Conservation (phyloP, 2,888 invertebrate species). For the Nasonovia ribisnigri region DNA sequence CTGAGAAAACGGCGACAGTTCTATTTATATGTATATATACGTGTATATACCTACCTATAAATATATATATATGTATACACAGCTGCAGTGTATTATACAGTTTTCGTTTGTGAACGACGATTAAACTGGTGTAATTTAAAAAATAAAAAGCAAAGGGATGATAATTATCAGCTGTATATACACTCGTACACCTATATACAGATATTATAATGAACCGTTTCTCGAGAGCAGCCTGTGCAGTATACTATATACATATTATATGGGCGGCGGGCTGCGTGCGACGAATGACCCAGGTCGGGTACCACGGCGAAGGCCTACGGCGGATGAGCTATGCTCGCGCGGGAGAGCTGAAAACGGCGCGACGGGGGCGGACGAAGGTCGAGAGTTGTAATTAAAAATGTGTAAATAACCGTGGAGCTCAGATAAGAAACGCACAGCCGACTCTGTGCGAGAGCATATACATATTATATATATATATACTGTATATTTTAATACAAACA, state of each 20-base stretch:
- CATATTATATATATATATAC: neutral
- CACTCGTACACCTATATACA: neutral
- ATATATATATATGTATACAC: neutral
- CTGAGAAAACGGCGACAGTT: neutral
- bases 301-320: neutral
- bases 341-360: neutral
- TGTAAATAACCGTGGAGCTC: conserved; percentile 62
- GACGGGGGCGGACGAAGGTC: conserved; percentile 41
- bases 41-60: neutral
- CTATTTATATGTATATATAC: neutral
- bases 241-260: neutral
- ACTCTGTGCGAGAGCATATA: neutral
- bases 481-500: neutral
- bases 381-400: conserved; percentile 65
- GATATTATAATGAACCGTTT: neutral
- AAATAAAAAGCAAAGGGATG: conserved; percentile 43
- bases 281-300: neutral
- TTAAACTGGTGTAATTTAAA: conserved; percentile 40
- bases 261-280: neutral
- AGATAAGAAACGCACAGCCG: conserved; percentile 57
- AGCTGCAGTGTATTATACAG: neutral
- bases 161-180: conserved; percentile 50
- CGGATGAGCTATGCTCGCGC: neutral
- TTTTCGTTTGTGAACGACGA: conserved; percentile 20
- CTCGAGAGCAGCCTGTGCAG: neutral